Evolutionary conservation across 2,797 vertebrate species (phyloP), one percentile per base, ranked within the genome.

Genomic region (Huso huso): DNA sequence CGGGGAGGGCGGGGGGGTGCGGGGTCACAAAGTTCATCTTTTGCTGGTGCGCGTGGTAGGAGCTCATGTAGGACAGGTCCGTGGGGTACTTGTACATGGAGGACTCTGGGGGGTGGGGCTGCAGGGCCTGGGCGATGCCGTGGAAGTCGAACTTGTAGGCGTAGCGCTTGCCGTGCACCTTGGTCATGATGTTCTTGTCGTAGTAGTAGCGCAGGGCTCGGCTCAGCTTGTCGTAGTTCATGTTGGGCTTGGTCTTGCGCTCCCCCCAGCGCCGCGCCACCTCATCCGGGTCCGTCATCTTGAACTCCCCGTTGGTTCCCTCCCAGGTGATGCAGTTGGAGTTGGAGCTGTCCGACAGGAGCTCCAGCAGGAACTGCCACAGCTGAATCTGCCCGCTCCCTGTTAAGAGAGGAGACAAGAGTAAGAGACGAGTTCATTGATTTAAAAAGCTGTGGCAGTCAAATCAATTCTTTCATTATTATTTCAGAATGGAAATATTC

Each of bases 171-270:
- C 93, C 93, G 0, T 94, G 93, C 69, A 94, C 93, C 67, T 94
- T 94, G 83, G 93, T 94, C 93, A 94, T 94, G 86, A 94, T 94
- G 82, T 94, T 94, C 78, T 94, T 94, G 80, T 94, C 93, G 0
- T 94, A 94, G 78, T 94, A 94, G 82, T 94, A 94, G 73, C 93
- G 93, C 58, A 94, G 86, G 0, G 93, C 93, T 0, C 93, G 91
- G 77, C 93, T 94, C 69, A 94, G 89, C 75, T 94, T 94, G 74
- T 94, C 93, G 6, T 94, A 94, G 89, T 94, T 94, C 93, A 94
- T 94, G 77, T 94, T 93, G 76, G 93, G 93, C 51, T 94, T 94
- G 84, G 91, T 92, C 65, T 94, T 94, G 7, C 93, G 71, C 69
- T 92, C 92, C 0, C 93, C 92, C 93, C 93, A 94, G 65, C 90